Evolutionary conservation across 2,888 invertebrate species (phyloP).

Genomic region (Ormia ochracea): DNA sequence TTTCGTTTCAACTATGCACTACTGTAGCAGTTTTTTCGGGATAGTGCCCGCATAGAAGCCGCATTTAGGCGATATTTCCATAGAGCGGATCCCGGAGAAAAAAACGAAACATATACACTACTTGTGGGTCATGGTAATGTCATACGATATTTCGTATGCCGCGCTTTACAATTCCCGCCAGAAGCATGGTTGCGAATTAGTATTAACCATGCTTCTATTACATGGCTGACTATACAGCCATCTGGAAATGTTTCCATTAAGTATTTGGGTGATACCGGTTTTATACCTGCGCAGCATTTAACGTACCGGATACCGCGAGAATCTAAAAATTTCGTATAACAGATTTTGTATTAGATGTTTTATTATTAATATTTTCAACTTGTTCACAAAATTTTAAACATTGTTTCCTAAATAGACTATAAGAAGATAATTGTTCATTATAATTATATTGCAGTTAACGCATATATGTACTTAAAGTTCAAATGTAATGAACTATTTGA

Average conservation of each 20-base stretch:
- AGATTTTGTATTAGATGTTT: not conserved
- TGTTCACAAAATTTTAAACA: not conserved
- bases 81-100: slow-evolving; percentile 88
- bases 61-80: slow-evolving; percentile 96
- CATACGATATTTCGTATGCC: slow-evolving; percentile 95
- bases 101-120: slow-evolving; percentile 89
- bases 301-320: slow-evolving; percentile 79
- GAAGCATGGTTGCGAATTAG: slow-evolving; percentile 97
- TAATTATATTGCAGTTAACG: slow-evolving; percentile 1
- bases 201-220: slow-evolving; percentile 94
- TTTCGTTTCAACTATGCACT: no score
- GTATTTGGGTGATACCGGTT: slow-evolving; percentile 91
- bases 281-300: slow-evolving; percentile 87
- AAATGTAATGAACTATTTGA: not conserved
- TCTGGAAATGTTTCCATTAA: slow-evolving; percentile 90
- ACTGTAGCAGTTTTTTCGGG: slow-evolving; percentile 90
- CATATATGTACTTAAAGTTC: slow-evolving; percentile 30
- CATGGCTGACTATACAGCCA: slow-evolving; percentile 91
- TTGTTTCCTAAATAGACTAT: not conserved
- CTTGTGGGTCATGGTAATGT: slow-evolving; percentile 99
- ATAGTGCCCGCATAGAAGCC: slow-evolving; percentile 96
- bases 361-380: not conserved
- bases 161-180: slow-evolving; percentile 96
- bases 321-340: slow-evolving; percentile 70
- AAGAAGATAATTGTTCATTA: slow-evolving; percentile 5